Evolutionary conservation across 2,888 invertebrate genomes (phyloP).

Genomic region (Amiota communis): DNA sequence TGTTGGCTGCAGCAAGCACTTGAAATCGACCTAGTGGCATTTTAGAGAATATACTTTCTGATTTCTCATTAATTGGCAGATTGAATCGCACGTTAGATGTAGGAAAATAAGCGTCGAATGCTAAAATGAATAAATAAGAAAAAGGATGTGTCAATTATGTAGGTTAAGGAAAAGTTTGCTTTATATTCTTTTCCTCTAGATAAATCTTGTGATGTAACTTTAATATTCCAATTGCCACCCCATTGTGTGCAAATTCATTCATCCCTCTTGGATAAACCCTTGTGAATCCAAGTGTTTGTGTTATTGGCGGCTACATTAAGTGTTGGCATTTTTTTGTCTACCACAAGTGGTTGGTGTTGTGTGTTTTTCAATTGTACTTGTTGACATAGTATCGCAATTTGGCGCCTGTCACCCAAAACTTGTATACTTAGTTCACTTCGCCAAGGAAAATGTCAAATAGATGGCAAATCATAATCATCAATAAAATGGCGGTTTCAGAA

Average conservation of each 20-base stretch:
- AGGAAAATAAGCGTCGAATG: conserved; percentile 70
- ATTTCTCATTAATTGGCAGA: conserved; percentile 69
- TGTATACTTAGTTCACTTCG: neutral
- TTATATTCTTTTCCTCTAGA: neutral
- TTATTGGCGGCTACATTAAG: neutral
- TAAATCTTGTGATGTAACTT: no score
- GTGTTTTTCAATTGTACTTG: conserved; percentile 6
- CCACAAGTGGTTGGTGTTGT: conserved; percentile 22
- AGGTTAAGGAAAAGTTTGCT: neutral
- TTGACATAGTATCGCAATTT: conserved; percentile 8
- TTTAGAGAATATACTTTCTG: conserved; percentile 70
- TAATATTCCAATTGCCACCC: no score
- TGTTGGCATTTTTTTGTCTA: conserved; percentile 1
- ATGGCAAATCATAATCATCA: conserved; percentile 16
- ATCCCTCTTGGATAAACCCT: neutral
- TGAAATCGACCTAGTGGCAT: conserved; percentile 71
- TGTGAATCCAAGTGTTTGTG: conserved; percentile 8
- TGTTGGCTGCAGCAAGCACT: conserved; percentile 62
- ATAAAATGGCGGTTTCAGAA: neutral
- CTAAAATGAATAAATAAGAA: conserved; percentile 50
- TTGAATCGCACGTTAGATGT: conserved; percentile 68
- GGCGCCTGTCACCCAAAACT: neutral
- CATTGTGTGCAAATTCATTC: no score
- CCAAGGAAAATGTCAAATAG: neutral
- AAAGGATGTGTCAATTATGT: neutral